These are phyloP conservation scores for Epizoanthus rinbou DNA, from an alignment of 92 coral and sea anemone species.

Conservation along the genomic window DNA sequence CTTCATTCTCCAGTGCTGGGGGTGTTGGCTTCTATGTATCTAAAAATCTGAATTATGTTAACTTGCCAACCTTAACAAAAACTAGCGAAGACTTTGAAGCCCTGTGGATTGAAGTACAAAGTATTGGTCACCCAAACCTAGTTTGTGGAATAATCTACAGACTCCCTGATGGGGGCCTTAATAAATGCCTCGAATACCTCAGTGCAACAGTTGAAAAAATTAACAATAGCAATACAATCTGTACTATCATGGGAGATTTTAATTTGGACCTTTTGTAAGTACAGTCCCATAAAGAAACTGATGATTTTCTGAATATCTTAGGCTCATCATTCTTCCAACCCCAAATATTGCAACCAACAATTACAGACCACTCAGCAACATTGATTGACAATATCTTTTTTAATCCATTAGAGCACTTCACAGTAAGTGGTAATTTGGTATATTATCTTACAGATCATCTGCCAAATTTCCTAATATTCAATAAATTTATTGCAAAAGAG, in stretches of 20 bases:
- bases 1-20: conserved; percentile 2
- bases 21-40: conserved; percentile 18
- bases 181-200: conserved; percentile 35
- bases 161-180: conserved; percentile 38
- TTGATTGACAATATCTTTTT: conserved; percentile 56
- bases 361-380: conserved; percentile 50
- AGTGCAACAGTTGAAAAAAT: conserved; percentile 47
- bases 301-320: conserved; percentile 33
- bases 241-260: conserved; percentile 38
- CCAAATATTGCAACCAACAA: conserved; percentile 51
- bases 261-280: conserved; percentile 43
- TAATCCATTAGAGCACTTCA: conserved; percentile 47
- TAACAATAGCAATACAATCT: conserved; percentile 40
- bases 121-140: conserved; percentile 34
- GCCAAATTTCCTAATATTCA: conserved; percentile 50
- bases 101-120: conserved; percentile 44
- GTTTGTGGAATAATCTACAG: conserved; percentile 42
- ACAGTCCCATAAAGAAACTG: conserved; percentile 27
- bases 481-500: conserved; percentile 48
- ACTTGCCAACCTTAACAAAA: conserved; percentile 12
- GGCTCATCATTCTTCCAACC: conserved; percentile 51
- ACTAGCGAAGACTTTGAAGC: conserved; percentile 39
- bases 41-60: not conserved
- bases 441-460: conserved; percentile 49
- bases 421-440: conserved; percentile 45